A percentile compares a stretch with the other conserved stretches of the same genome.
phyloP scores from a whole-genome alignment of 2,888 invertebrate genomes.

The Machimus atricapillus region DNA sequence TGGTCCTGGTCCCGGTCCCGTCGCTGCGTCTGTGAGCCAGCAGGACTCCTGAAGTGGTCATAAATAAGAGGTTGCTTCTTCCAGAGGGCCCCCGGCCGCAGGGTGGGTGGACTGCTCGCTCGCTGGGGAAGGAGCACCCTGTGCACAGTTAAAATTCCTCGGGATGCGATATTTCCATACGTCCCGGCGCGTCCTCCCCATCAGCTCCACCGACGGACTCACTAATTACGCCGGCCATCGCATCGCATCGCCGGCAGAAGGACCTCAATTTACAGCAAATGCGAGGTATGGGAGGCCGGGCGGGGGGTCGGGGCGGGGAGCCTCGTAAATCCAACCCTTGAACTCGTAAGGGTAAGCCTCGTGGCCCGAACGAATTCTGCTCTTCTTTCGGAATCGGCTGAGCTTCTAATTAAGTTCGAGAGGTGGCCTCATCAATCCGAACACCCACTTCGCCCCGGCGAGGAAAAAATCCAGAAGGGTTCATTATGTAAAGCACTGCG shows the following conservation, averaged over 20 bases:
- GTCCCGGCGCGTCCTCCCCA: neutral
- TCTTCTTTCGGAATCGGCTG: slow-evolving; percentile 5
- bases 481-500: slow-evolving; percentile 28
- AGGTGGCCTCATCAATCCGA: slow-evolving; percentile 34
- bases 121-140: neutral
- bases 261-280: slow-evolving; percentile 14
- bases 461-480: neutral
- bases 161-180: slow-evolving; percentile 34
- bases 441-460: slow-evolving; percentile 2
- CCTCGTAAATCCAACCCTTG: slow-evolving; percentile 28
- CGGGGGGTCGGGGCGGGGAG: neutral
- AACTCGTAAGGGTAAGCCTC: slow-evolving; percentile 13
- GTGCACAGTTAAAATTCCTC: slow-evolving; percentile 33
- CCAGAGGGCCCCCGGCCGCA: neutral
- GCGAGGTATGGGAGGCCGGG: neutral
- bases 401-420: slow-evolving; percentile 38
- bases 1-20: neutral
- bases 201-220: slow-evolving; percentile 30
- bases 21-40: slow-evolving; percentile 26
- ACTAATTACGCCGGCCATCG: slow-evolving; percentile 27
- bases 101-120: neutral
- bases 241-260: neutral
- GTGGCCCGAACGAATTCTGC: slow-evolving; percentile 9
- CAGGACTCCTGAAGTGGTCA: slow-evolving; percentile 43
- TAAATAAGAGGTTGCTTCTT: slow-evolving; percentile 44